Evolutionary conservation across 2,888 invertebrate genomes (phyloP).

Genomic region (Nezara viridula): DNA sequence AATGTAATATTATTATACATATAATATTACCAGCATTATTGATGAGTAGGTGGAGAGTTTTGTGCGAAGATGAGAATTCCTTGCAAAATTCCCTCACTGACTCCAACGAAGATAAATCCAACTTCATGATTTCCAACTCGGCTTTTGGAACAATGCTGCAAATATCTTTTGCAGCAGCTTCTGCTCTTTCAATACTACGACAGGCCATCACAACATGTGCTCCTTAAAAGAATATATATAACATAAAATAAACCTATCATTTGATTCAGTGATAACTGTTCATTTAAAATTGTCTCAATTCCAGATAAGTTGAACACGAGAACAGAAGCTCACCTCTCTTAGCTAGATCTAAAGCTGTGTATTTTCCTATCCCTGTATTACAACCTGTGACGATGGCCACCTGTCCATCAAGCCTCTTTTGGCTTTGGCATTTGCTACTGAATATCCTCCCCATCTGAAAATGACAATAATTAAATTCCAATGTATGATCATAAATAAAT

Average conservation of each 20-base stretch:
- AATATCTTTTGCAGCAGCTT: constrained; percentile 68
- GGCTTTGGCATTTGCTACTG: constrained; percentile 65
- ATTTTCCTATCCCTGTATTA: constrained; percentile 70
- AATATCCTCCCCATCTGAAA: constrained; percentile 64
- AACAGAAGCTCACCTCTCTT: constrained; percentile 68
- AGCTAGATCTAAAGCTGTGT: constrained; percentile 69
- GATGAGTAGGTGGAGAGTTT: constrained; percentile 67
- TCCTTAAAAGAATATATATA: constrained; percentile 66
- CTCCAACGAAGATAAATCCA: constrained; percentile 70
- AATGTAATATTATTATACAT: too few species aligned
- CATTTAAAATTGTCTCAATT: too few species aligned
- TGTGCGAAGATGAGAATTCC: constrained; percentile 67
- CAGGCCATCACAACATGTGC: constrained; percentile 71
- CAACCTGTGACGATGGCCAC: constrained; percentile 69
- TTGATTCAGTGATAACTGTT: too few species aligned
- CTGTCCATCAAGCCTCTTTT: constrained; percentile 70
- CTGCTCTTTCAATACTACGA: constrained; percentile 69
- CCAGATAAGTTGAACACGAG: too few species aligned
- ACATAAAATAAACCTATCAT: too few species aligned
- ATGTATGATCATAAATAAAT: not conserved
- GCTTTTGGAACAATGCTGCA: constrained; percentile 59
- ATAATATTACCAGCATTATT: constrained; percentile 68
- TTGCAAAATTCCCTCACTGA: constrained; percentile 70
- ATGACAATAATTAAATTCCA: not conserved
- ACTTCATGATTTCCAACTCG: constrained; percentile 69